Evolutionary conservation across 2,113 vertebrate genomes (phyloP).

Genomic region (human): DNA sequence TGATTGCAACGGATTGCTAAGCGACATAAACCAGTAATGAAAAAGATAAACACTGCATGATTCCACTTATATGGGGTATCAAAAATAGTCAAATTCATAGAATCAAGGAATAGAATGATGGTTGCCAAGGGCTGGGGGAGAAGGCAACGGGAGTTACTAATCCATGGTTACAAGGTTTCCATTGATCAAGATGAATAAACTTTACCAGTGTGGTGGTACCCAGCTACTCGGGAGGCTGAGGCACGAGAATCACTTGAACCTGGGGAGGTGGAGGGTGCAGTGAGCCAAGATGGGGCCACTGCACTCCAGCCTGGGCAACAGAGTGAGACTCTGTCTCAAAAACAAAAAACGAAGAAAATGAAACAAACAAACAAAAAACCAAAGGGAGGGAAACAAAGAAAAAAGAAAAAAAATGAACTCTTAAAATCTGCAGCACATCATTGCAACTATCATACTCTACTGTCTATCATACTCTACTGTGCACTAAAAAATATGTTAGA

Average conservation of each 20-base stretch:
- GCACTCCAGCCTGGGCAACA: too few relatives aligned
- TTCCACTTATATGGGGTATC: neutral
- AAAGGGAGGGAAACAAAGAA: too few relatives aligned
- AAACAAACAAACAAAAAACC: too few relatives aligned
- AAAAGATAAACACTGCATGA: neutral
- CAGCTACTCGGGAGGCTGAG: too few relatives aligned
- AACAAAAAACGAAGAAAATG: too few relatives aligned
- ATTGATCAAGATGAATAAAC: neutral
- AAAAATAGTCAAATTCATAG: neutral
- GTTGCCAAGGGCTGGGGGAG: neutral
- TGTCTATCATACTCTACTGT: neutral
- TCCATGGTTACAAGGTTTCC: neutral
- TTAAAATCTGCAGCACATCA: neutral
- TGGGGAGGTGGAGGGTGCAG: too few relatives aligned
- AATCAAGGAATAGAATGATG: neutral
- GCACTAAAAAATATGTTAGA: neutral
- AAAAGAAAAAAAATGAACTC: too few relatives aligned
- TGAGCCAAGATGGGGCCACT: too few relatives aligned
- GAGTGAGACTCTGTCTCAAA: too few relatives aligned
- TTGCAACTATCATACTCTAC: too few relatives aligned
- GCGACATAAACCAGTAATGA: neutral
- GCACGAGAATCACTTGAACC: too few relatives aligned
- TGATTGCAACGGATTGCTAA: neutral
- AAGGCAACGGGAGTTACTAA: neutral
- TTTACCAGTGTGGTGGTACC: neutral